Percentiles rank a stretch among this genome's conserved stretches.
phyloP scores from a whole-genome alignment of 2,888 invertebrate species.

The Eupithecia inturbata region DNA sequence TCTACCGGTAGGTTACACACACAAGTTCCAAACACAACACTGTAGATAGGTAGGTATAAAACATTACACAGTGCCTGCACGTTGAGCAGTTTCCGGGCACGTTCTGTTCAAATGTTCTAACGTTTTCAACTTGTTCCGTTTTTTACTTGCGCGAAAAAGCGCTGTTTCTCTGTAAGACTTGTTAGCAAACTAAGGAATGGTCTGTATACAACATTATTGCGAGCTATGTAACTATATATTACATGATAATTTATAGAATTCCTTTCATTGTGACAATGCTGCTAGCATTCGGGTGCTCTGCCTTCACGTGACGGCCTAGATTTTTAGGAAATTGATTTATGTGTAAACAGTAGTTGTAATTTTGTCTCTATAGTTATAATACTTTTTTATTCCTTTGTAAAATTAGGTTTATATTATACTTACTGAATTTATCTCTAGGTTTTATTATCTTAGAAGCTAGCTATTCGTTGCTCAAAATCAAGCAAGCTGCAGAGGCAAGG shows the following conservation, averaged over 20 bases:
- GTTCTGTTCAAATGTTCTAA: slow-evolving; percentile 31
- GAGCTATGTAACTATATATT: neutral
- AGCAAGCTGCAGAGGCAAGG: too few relatives aligned
- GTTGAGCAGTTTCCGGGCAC: slow-evolving; percentile 33
- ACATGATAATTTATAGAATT: neutral
- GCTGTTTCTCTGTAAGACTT: slow-evolving; percentile 17
- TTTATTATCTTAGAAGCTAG: neutral
- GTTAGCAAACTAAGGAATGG: neutral
- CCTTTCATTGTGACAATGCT: too few relatives aligned
- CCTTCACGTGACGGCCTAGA: too few relatives aligned
- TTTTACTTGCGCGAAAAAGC: slow-evolving; percentile 30
- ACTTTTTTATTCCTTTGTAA: too few relatives aligned
- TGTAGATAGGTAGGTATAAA: neutral
- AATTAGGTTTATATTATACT: too few relatives aligned
- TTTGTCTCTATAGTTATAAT: too few relatives aligned
- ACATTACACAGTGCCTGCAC: slow-evolving; percentile 17
- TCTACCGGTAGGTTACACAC: neutral
- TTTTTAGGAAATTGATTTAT: too few relatives aligned
- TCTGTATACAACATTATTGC: neutral
- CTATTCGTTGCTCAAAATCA: neutral
- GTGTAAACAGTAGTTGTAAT: too few relatives aligned
- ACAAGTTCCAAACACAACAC: neutral
- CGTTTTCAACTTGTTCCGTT: slow-evolving; percentile 31
- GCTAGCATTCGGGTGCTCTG: too few relatives aligned
- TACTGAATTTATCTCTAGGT: too few relatives aligned